Conservation (phyloP, 2,113 vertebrate genomes). For the Columba livia region DNA sequence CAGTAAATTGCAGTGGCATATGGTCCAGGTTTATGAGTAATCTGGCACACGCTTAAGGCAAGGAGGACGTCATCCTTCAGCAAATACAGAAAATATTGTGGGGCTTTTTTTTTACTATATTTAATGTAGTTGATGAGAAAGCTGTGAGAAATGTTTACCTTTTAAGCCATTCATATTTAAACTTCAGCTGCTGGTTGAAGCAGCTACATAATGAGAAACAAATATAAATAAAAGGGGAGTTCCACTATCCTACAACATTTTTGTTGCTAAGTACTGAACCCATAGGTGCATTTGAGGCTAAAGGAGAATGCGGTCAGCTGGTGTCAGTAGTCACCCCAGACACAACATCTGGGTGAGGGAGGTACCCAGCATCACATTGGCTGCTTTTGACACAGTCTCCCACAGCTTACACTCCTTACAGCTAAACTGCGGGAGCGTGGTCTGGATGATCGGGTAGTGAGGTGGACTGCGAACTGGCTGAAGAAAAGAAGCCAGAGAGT, state of each 20-base stretch:
- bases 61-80: constrained; percentile 86
- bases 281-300: fast-evolving
- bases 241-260: fast-evolving
- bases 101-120: constrained; percentile 24
- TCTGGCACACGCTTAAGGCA: constrained; percentile 92
- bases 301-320: background rate
- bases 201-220: background rate
- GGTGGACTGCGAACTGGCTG: too few relatives aligned
- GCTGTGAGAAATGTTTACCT: constrained; percentile 48
- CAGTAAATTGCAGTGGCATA: constrained; percentile 98
- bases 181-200: background rate
- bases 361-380: background rate
- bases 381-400: too few relatives aligned
- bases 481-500: too few relatives aligned
- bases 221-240: background rate
- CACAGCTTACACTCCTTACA: too few relatives aligned
- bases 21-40: constrained; percentile 99
- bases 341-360: background rate
- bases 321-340: background rate
- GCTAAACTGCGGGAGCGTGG: too few relatives aligned
- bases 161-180: constrained; percentile 38
- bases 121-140: constrained; percentile 48
- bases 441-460: too few relatives aligned
- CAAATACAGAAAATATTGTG: constrained; percentile 83
- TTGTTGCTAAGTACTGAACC: background rate